Evolutionary conservation across 2,797 vertebrate genomes (phyloP).

Genomic region (Typhlichthys subterraneus): DNA sequence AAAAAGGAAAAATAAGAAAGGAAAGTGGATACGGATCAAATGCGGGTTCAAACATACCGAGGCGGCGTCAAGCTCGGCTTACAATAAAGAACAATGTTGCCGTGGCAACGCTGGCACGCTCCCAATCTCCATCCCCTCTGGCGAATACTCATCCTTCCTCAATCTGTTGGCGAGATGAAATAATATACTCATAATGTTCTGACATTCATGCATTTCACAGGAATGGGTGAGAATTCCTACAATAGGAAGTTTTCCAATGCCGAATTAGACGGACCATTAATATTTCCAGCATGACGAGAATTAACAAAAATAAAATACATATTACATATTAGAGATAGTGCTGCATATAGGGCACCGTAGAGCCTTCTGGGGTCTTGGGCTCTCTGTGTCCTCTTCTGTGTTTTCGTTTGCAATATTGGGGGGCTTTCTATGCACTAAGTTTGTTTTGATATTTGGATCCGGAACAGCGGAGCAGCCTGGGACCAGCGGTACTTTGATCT

Average conservation of each 20-base stretch:
- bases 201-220: not conserved
- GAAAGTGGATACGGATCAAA: slow-evolving; percentile 69
- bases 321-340: slow-evolving; percentile 1
- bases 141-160: slow-evolving; percentile 23
- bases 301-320: not conserved
- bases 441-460: slow-evolving; percentile 33
- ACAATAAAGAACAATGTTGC: slow-evolving; percentile 74
- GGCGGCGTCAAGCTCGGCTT: slow-evolving; percentile 38
- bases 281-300: not conserved
- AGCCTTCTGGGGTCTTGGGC: slow-evolving; percentile 6
- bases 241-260: slow-evolving; percentile 17
- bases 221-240: slow-evolving; percentile 16
- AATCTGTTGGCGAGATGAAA: slow-evolving; percentile 26
- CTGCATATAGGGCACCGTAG: not conserved
- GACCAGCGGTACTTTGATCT: slow-evolving; percentile 33
- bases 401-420: slow-evolving; percentile 25
- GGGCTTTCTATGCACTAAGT: slow-evolving; percentile 32
- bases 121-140: not conserved
- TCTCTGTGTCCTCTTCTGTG: slow-evolving; percentile 14
- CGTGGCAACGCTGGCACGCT: slow-evolving; percentile 54
- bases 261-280: slow-evolving; percentile 20
- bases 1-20: slow-evolving; percentile 35
- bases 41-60: slow-evolving; percentile 69
- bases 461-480: slow-evolving; percentile 15
- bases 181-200: slow-evolving; percentile 37